A percentile compares a stretch with the other conserved stretches of the same genome.
Evolutionary conservation across 64 coral and sea anemone species (phyloP).

Genomic region (Astreopora myriophthalma): DNA sequence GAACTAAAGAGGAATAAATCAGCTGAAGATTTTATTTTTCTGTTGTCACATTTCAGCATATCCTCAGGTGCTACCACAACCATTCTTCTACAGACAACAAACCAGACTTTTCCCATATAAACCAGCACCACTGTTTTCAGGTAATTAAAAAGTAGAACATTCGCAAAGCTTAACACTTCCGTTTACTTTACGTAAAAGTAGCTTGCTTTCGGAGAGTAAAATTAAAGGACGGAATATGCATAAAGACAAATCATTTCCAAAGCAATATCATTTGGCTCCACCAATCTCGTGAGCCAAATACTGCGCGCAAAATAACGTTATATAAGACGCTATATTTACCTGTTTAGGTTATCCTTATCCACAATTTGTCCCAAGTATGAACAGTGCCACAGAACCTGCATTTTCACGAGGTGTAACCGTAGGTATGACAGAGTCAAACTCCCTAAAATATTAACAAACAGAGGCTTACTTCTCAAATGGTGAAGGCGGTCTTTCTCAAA

Average conservation of each 20-base stretch:
- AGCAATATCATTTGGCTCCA: no score
- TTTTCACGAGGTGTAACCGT: not conserved
- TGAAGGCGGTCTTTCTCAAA: no score
- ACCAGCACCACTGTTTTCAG: not conserved
- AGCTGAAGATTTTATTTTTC: no score
- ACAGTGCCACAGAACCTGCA: not conserved
- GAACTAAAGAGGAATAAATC: no score
- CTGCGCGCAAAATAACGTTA: no score
- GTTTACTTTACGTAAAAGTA: no score
- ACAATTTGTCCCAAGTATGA: not conserved
- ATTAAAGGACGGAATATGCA: not conserved
- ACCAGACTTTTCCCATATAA: not conserved
- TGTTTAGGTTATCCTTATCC: not conserved
- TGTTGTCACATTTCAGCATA: not conserved
- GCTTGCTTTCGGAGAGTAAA: no score
- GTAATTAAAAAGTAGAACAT: not conserved
- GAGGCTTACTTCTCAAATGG: not conserved
- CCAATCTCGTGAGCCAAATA: no score
- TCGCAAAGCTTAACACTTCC: not conserved
- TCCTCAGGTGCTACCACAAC: not conserved
- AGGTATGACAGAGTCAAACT: slow-evolving; percentile 14
- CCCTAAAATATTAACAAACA: not conserved
- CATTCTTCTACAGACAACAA: not conserved
- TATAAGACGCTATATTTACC: not conserved
- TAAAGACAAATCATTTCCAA: not conserved